These are phyloP conservation scores for Muntiacus reevesi DNA, from an alignment of 2,113 vertebrate species.

Conservation along the genomic window DNA sequence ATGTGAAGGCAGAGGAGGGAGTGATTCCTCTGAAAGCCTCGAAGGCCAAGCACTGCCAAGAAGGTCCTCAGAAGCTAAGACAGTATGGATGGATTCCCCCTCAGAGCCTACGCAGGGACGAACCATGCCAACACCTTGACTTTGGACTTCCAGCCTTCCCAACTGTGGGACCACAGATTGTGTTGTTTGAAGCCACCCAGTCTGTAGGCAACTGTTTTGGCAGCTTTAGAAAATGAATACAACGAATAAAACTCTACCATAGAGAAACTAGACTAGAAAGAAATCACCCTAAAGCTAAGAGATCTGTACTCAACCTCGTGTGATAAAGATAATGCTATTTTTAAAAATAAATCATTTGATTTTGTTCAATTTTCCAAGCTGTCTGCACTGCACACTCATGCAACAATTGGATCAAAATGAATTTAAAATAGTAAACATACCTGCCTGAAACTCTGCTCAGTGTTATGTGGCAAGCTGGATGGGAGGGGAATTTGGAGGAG, in stretches of 20 bases:
- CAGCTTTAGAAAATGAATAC: not conserved
- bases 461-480: not conserved
- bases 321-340: not conserved
- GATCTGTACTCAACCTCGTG: not conserved
- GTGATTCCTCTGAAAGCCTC: not conserved
- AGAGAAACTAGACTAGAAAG: not conserved
- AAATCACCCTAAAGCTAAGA: not conserved
- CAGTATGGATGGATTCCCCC: not conserved
- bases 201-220: not conserved
- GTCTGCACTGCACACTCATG: not conserved
- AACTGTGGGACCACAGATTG: not conserved
- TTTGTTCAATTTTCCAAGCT: not conserved
- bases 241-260: not conserved
- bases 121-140: not conserved
- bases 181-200: not conserved
- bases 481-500: not conserved
- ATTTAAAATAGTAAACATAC: not conserved
- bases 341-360: not conserved
- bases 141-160: not conserved
- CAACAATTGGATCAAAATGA: not conserved
- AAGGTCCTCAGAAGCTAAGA: not conserved
- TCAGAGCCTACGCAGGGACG: not conserved
- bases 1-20: not conserved
- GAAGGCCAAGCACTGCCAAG: not conserved
- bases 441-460: not conserved